Percentiles rank a stretch among this genome's conserved stretches.
These are phyloP conservation scores for Lepidonotus clava DNA, from an alignment of 2,888 invertebrate genomes.

Conservation along the genomic window DNA sequence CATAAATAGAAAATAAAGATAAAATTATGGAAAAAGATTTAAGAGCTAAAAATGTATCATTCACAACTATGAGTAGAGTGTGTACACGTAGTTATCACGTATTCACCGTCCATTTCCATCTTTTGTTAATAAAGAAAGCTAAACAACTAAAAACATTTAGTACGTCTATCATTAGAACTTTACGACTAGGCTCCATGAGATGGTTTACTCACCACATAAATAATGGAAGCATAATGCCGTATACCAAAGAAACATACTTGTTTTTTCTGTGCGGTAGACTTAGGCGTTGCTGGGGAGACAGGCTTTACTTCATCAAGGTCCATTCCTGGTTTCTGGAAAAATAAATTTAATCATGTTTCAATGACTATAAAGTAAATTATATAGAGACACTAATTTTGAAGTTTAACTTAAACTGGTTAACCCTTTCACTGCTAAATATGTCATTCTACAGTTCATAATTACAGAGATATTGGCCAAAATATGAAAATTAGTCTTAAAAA, in stretches of 20 bases:
- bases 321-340: slow-evolving; percentile 21
- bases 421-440: background rate
- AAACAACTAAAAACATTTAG: background rate
- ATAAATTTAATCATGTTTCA: background rate
- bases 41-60: background rate
- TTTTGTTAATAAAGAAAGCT: background rate
- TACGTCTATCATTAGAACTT: background rate
- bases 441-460: background rate
- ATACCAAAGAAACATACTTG: background rate
- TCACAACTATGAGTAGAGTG: too few relatives aligned
- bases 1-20: background rate
- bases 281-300: background rate
- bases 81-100: too few relatives aligned
- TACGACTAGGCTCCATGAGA: background rate
- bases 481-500: background rate
- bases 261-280: background rate
- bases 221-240: background rate
- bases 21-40: background rate
- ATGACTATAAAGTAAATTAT: background rate
- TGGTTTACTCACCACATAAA: background rate
- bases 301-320: background rate
- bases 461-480: background rate
- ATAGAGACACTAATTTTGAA: background rate
- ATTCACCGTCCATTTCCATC: too few relatives aligned
- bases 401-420: background rate